Conservation (phyloP, 2,888 invertebrate genomes). For the Dugesia japonica region DNA sequence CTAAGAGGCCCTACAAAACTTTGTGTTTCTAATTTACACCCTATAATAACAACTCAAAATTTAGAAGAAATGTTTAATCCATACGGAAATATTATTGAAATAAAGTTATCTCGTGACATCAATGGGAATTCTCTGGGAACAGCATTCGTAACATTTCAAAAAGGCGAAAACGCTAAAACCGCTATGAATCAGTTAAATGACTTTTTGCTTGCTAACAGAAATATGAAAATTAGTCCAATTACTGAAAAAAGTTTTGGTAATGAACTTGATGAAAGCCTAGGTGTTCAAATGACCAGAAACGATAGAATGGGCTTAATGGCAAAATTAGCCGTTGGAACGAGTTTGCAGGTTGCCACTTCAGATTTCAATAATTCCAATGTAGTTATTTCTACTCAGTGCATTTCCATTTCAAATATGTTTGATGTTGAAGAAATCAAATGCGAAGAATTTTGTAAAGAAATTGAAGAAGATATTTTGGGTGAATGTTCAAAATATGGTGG, state of each 20-base stretch:
- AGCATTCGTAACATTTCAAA: too few species aligned
- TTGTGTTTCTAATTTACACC: not conserved
- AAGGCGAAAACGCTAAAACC: not conserved
- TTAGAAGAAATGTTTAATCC: not conserved
- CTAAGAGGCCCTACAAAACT: not conserved
- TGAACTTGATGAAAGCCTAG: not conserved
- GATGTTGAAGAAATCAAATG: slow-evolving; percentile 51
- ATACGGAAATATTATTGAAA: not conserved
- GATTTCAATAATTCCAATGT: not conserved
- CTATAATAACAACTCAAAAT: not conserved
- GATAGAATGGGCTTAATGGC: too few species aligned
- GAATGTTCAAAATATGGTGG: not conserved
- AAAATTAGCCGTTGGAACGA: not conserved
- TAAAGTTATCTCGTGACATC: not conserved
- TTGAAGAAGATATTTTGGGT: not conserved
- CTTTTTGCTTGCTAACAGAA: not conserved
- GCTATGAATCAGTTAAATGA: not conserved
- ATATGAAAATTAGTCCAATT: not conserved
- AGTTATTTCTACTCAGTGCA: slow-evolving; percentile 73
- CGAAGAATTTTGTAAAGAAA: not conserved
- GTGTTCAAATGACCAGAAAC: not conserved
- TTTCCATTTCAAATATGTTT: slow-evolving; percentile 98
- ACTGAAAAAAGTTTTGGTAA: too few species aligned
- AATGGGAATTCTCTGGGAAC: not conserved
- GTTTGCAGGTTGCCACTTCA: not conserved